Percentiles rank a stretch among this genome's conserved stretches.
These are phyloP conservation scores for Eulithis testata DNA, from an alignment of 2,888 invertebrate genomes.

Conservation along the genomic window DNA sequence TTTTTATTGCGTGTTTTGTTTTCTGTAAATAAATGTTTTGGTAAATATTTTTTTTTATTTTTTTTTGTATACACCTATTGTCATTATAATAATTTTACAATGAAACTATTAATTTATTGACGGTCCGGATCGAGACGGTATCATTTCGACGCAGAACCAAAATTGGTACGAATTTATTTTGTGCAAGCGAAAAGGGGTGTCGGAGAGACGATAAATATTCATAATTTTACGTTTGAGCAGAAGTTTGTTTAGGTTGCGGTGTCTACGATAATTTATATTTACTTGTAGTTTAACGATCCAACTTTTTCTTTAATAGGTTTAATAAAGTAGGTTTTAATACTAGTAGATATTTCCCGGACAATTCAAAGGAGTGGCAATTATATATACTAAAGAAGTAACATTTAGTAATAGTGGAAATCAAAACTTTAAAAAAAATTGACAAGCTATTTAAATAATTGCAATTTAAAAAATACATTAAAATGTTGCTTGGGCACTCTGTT, in stretches of 20 bases:
- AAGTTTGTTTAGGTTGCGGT: slow-evolving; percentile 39
- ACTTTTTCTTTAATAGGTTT: not conserved
- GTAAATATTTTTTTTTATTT: slow-evolving; percentile 37
- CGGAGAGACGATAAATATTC: slow-evolving; percentile 44
- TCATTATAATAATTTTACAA: slow-evolving; percentile 1
- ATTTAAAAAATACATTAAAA: slow-evolving; percentile 8
- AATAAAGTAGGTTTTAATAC: not conserved
- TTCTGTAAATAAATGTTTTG: slow-evolving; percentile 52
- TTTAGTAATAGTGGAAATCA: too few relatives aligned
- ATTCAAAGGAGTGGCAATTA: too few relatives aligned
- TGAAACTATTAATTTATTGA: slow-evolving; percentile 14
- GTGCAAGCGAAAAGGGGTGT: slow-evolving; percentile 50
- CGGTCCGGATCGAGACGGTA: slow-evolving; percentile 51
- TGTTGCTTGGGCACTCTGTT: not conserved
- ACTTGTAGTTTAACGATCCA: not conserved
- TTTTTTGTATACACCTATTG: too few relatives aligned
- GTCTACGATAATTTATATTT: slow-evolving; percentile 31
- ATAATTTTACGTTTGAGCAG: slow-evolving; percentile 39
- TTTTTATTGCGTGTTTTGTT: slow-evolving; percentile 55
- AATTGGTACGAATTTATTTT: slow-evolving; percentile 45
- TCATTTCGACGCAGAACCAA: slow-evolving; percentile 45
- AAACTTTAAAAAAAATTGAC: too few relatives aligned
- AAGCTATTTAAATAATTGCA: slow-evolving; percentile 3
- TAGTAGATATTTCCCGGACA: not conserved
- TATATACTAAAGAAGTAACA: too few relatives aligned